Conservation (phyloP, 2,888 invertebrate genomes). For the Melinopterus prodromus region DNA sequence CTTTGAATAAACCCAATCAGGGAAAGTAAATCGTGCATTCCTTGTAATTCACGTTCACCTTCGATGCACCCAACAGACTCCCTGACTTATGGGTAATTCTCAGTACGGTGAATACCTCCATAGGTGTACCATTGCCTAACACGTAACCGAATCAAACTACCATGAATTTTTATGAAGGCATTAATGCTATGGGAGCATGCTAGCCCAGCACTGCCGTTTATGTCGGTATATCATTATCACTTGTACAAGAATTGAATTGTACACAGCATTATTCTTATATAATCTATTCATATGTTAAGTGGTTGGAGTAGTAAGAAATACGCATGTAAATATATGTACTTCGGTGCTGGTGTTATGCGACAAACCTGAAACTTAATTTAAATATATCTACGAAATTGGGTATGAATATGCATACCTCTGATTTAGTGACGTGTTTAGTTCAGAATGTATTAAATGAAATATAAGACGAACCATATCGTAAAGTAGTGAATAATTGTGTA, state of each 20-base stretch:
- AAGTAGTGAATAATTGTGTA: no score
- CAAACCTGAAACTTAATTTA: slow-evolving; percentile 31
- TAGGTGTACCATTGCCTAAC: neutral
- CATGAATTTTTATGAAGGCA: slow-evolving; percentile 42
- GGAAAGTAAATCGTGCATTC: slow-evolving; percentile 4
- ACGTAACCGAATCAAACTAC: slow-evolving; percentile 20
- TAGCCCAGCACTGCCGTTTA: slow-evolving; percentile 42
- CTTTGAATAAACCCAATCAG: neutral
- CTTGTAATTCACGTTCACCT: neutral
- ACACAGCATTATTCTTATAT: slow-evolving; percentile 43
- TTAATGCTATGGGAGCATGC: slow-evolving; percentile 41
- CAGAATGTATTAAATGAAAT: neutral
- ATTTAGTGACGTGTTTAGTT: neutral
- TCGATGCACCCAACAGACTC: neutral
- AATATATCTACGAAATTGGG: slow-evolving; percentile 9
- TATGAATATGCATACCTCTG: slow-evolving; percentile 29
- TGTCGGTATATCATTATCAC: slow-evolving; percentile 47
- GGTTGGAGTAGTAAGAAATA: slow-evolving; percentile 40
- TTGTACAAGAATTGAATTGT: slow-evolving; percentile 48
- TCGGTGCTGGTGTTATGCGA: slow-evolving; percentile 32
- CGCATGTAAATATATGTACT: slow-evolving; percentile 38
- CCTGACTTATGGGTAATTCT: no score
- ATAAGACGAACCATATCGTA: no score
- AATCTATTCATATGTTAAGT: slow-evolving; percentile 47
- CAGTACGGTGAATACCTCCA: neutral